Conservation (phyloP, 2,888 invertebrate species). For the Colostygia pectinataria region DNA sequence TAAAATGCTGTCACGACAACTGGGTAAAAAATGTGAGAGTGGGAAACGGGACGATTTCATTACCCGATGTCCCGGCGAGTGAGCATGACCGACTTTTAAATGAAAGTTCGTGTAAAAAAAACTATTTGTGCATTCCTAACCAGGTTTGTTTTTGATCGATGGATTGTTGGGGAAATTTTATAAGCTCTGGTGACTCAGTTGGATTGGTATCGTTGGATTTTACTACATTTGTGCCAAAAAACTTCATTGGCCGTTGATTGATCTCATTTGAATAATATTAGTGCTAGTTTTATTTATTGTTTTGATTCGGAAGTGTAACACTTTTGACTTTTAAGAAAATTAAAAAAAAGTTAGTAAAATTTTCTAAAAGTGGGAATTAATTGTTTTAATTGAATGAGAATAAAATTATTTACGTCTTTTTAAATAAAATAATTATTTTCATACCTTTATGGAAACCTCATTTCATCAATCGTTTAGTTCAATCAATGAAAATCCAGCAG, state of each 20-base stretch:
- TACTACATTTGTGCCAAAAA: neutral
- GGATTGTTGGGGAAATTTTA: conserved; percentile 9
- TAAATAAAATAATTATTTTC: too few species aligned
- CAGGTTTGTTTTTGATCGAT: conserved; percentile 25
- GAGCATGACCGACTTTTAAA: conserved; percentile 59
- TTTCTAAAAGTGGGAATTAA: too few species aligned
- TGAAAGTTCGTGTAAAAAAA: conserved; percentile 43
- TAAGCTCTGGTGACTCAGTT: conserved; percentile 7
- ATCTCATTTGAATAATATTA: neutral
- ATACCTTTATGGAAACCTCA: too few species aligned
- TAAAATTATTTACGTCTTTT: too few species aligned
- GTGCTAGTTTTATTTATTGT: too few species aligned
- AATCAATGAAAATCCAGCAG: conserved; percentile 10
- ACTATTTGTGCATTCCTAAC: conserved; percentile 38
- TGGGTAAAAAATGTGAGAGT: conserved; percentile 60
- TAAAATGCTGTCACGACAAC: conserved; percentile 79
- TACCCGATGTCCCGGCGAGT: conserved; percentile 51
- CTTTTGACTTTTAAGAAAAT: too few species aligned
- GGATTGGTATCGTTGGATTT: too few species aligned
- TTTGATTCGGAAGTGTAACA: too few species aligned
- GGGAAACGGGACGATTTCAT: conserved; percentile 67
- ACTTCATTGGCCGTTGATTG: neutral
- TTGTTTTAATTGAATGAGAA: too few species aligned
- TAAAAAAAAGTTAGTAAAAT: too few species aligned
- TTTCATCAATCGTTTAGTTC: conserved; percentile 4